phyloP scores from a whole-genome alignment of 2,113 vertebrate species.

The Lampris megalopsis region DNA sequence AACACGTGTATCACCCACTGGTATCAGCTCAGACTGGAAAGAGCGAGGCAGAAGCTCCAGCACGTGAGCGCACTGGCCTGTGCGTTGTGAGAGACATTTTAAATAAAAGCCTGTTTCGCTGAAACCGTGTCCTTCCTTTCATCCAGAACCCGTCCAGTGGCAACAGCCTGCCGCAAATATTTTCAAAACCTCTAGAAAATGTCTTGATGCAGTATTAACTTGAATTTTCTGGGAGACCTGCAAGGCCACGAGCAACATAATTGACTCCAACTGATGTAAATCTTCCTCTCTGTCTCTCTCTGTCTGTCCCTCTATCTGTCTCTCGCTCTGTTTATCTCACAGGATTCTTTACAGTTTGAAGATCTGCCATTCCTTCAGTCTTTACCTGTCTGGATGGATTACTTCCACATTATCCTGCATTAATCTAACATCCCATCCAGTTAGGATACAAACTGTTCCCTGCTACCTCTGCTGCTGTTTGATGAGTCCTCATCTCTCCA shows the following conservation, averaged over 20 bases:
- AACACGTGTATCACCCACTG: too few species aligned
- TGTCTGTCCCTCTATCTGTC: conserved; percentile 1
- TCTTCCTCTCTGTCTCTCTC: background rate
- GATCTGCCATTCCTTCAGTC: background rate
- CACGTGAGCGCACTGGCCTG: too few species aligned
- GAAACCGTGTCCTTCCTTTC: too few species aligned
- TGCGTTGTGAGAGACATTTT: too few species aligned
- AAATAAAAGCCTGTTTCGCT: too few species aligned
- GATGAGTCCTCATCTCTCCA: background rate
- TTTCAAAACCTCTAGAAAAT: background rate
- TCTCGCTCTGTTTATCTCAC: conserved; percentile 4
- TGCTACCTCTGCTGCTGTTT: background rate
- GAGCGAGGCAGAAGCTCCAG: too few species aligned
- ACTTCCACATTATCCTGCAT: background rate
- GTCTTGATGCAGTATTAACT: background rate
- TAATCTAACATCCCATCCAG: conserved; percentile 13
- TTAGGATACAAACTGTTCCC: conserved; percentile 12
- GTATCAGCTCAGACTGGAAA: too few species aligned
- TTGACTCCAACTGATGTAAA: background rate
- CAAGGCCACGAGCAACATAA: background rate
- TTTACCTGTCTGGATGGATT: background rate
- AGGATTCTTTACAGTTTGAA: conserved; percentile 9
- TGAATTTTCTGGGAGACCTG: background rate
- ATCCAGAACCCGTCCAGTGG: too few species aligned
- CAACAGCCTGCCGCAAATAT: too few species aligned